These are phyloP conservation scores for Pararge aegeria DNA, from an alignment of 1,140 invertebrate species.

Conservation along the genomic window DNA sequence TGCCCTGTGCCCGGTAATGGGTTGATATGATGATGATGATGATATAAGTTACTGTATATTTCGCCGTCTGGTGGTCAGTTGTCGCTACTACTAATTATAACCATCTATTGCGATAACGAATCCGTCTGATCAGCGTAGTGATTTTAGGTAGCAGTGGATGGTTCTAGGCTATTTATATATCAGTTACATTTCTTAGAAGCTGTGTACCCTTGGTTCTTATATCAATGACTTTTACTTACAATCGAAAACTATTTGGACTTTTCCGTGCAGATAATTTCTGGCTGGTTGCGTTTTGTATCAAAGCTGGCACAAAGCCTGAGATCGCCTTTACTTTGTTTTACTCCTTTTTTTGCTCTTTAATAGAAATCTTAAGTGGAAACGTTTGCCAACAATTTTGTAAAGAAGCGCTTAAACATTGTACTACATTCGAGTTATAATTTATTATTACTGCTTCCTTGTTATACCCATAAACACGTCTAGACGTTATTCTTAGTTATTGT, in stretches of 20 bases:
- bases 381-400: constrained; percentile 7
- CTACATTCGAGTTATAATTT: neutral
- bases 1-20: too few relatives aligned
- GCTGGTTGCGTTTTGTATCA: constrained; percentile 7
- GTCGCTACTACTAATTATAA: too few relatives aligned
- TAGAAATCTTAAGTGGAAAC: constrained; percentile 7
- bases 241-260: constrained; percentile 16
- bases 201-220: neutral
- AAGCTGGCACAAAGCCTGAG: constrained; percentile 7
- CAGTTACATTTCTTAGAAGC: neutral
- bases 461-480: neutral
- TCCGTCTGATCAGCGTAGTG: too few relatives aligned
- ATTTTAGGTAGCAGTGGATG: too few relatives aligned
- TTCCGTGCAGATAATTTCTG: constrained; percentile 9
- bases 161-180: neutral
- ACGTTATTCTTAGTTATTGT: neutral
- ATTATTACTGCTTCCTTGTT: neutral
- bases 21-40: too few relatives aligned
- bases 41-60: too few relatives aligned
- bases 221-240: constrained; percentile 7
- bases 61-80: too few relatives aligned
- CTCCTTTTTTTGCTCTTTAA: constrained; percentile 1
- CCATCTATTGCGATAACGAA: too few relatives aligned
- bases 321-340: constrained; percentile 9
- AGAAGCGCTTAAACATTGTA: neutral